Evolutionary conservation across 2,888 invertebrate species (phyloP).

Genomic region (Rutpela maculata): DNA sequence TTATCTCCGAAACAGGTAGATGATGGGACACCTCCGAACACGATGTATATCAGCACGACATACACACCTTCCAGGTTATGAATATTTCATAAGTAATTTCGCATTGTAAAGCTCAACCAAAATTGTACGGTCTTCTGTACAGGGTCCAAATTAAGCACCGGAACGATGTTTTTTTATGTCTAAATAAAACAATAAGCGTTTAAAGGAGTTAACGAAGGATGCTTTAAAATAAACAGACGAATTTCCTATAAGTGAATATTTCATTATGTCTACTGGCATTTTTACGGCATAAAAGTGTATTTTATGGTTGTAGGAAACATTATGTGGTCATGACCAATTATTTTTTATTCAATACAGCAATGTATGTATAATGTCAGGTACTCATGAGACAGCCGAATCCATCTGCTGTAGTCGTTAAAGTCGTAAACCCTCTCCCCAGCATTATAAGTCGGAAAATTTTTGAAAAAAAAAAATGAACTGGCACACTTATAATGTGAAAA

Average conservation of each 20-base stretch:
- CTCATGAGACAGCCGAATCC: no score
- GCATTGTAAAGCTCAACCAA: conserved; percentile 16
- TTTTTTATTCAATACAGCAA: neutral
- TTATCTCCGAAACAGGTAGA: conserved; percentile 60
- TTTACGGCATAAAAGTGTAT: neutral
- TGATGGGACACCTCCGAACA: conserved; percentile 53
- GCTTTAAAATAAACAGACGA: neutral
- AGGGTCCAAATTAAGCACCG: conserved; percentile 3
- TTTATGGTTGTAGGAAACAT: neutral
- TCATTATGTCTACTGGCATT: neutral
- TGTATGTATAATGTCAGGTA: no score
- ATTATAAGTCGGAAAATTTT: no score
- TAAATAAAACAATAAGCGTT: neutral
- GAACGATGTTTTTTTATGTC: neutral
- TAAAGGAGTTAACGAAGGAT: conserved; percentile 1
- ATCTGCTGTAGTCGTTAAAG: no score
- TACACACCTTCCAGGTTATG: conserved; percentile 32
- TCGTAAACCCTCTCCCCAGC: no score
- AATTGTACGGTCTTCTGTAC: neutral
- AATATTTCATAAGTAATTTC: conserved; percentile 36
- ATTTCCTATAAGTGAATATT: neutral
- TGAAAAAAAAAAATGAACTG: no score
- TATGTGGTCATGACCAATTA: neutral
- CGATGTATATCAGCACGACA: conserved; percentile 34
- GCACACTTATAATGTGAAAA: no score